Conservation (phyloP, 2,888 invertebrate species). For the Sericinus montela region DNA sequence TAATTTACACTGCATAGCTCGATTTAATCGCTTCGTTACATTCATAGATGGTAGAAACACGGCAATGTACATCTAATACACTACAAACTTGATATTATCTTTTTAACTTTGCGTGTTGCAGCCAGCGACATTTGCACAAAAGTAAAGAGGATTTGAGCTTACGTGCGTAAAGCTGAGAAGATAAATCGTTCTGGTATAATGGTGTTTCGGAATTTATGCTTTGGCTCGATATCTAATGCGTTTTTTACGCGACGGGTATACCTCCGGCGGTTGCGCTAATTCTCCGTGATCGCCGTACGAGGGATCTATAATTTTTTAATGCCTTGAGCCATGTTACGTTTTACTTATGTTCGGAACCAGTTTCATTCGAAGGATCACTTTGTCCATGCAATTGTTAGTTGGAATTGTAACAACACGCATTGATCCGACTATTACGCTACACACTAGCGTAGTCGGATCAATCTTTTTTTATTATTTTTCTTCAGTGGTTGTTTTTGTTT, state of each 20-base stretch:
- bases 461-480: no score
- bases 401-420: no score
- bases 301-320: slow-evolving; percentile 9
- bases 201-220: slow-evolving; percentile 68
- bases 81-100: not conserved
- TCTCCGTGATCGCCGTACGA: slow-evolving; percentile 6
- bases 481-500: no score
- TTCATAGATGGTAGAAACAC: not conserved
- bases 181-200: slow-evolving; percentile 66
- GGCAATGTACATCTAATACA: slow-evolving; percentile 21
- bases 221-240: slow-evolving; percentile 53
- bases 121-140: slow-evolving; percentile 59
- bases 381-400: not conserved
- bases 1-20: slow-evolving; percentile 1
- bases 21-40: not conserved
- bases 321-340: slow-evolving; percentile 3
- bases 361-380: slow-evolving; percentile 1
- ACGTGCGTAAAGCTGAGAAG: slow-evolving; percentile 39
- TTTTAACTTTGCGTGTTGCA: not conserved
- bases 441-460: no score
- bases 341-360: not conserved
- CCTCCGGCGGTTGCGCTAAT: slow-evolving; percentile 28
- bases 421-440: no score
- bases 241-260: slow-evolving; percentile 28
- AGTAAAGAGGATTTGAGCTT: slow-evolving; percentile 46